Base-by-base conservation (phyloP, 2,888 invertebrate species). In the Lobophora halterata region DNA sequence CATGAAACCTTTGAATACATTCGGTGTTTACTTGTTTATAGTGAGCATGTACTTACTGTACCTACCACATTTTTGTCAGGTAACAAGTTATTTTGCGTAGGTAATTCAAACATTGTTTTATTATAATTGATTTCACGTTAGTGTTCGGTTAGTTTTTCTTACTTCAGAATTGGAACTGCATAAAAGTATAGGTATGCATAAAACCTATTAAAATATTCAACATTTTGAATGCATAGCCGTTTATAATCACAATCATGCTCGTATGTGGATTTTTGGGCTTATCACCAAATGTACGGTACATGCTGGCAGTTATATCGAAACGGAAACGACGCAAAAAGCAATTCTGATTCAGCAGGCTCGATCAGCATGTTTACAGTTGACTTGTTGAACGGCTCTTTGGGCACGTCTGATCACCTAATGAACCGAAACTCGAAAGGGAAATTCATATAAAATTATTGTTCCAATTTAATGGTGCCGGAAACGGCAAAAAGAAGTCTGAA, bases 321-420 rank as follows among this genome's bases (percentile, higher is more conserved):
- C 17, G 23, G 25, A 32, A 42, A 24, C 12, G 16, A 14, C 2
- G 4, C 5, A n/a, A 3, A 20, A 18, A 19, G 16, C 24, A 20
- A 11, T 2, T 17, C 10, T 20, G 12, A 26, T 13, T 28, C 13
- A 19, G 9, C 26, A 12, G n/a, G 11, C 18, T 32, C 37, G 31
- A 35, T 38, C 19, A 25, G 11, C 34, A 20, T 8, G 13, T 18
- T 34, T 21, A 24, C 32, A 35, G 18, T 29, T 37, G 49, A 39
- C 29, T 46, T 40, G 24, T 26, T 19, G 28, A 35, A 27, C 7
- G 16, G 7, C 5, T 19, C 16, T 25, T 13, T 25, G 13, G 20
- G 21, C 42, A 31, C 13, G 13, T 7, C 11, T 21, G 19, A 37
- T 37, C 18, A 11, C 4, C 24, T 23, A 28, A 29, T 31, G 39